phyloP scores from a whole-genome alignment of 2,113 vertebrate genomes.

The Colossoma macropomum region DNA sequence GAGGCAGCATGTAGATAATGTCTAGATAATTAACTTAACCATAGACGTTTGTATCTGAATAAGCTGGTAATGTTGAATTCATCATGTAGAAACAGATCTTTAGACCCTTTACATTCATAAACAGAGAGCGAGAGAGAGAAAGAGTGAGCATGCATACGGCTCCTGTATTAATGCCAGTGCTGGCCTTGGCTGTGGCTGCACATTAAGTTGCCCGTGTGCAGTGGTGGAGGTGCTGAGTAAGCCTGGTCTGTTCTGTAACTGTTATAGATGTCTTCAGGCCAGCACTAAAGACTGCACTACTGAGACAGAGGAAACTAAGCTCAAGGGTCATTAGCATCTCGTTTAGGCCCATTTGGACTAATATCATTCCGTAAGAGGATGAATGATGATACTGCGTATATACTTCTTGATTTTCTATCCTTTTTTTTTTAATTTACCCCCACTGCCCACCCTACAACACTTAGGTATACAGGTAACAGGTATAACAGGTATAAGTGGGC shows the following conservation, averaged over 20 bases:
- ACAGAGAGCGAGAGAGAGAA: not conserved
- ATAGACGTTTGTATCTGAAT: too few relatives aligned
- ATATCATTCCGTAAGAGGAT: not conserved
- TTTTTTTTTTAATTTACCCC: not conserved
- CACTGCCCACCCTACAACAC: not conserved
- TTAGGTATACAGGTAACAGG: too few relatives aligned
- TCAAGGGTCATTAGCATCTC: not conserved
- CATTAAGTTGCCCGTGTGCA: not conserved
- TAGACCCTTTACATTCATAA: not conserved
- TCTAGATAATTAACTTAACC: not conserved
- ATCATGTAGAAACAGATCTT: not conserved
- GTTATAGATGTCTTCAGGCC: slow-evolving; percentile 20
- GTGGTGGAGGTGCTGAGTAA: slow-evolving; percentile 10
- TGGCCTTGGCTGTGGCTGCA: not conserved
- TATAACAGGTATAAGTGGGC: not conserved
- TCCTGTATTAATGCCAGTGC: slow-evolving; percentile 6
- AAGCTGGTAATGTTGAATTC: too few relatives aligned
- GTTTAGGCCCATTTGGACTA: not conserved
- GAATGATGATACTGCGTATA: not conserved
- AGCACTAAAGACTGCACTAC: slow-evolving; percentile 16
- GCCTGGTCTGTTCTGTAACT: slow-evolving; percentile 36
- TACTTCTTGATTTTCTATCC: not conserved
- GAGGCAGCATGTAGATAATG: not conserved
- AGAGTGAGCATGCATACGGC: not conserved
- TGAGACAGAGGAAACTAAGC: slow-evolving; percentile 3